phyloP scores from a whole-genome alignment of 2,797 vertebrate species.

The Rhinichthys osculus region DNA sequence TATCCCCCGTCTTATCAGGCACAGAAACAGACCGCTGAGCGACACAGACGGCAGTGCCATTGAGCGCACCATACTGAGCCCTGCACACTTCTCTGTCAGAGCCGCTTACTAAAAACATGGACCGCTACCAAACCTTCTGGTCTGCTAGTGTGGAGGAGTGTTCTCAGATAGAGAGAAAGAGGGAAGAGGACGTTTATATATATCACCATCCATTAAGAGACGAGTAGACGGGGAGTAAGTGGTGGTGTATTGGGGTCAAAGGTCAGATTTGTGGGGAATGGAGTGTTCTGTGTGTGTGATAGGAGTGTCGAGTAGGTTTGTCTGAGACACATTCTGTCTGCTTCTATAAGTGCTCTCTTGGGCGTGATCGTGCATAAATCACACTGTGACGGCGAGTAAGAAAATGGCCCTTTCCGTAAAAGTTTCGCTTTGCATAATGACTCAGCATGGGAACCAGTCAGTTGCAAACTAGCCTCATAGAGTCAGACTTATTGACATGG shows the following conservation, averaged over 20 bases:
- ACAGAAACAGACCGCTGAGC: conserved; percentile 37
- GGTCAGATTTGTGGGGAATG: conserved; percentile 65
- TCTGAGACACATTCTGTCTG: conserved; percentile 19
- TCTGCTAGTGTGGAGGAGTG: conserved; percentile 20
- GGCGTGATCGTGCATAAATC: conserved; percentile 9
- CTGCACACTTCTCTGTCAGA: conserved; percentile 40
- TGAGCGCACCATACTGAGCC: conserved; percentile 1
- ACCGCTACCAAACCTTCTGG: conserved; percentile 27
- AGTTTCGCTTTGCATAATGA: conserved; percentile 25
- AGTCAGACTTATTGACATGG: conserved; percentile 2
- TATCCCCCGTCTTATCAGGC: conserved; percentile 48
- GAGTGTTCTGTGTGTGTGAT: conserved; percentile 35
- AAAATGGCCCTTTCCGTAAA: conserved; percentile 30
- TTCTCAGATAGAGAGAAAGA: conserved; percentile 14
- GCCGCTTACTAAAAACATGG: conserved; percentile 32
- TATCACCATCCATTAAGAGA: conserved; percentile 42
- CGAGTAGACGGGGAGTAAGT: conserved; percentile 34
- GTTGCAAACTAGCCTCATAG: conserved; percentile 1
- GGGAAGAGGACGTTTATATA: conserved; percentile 36
- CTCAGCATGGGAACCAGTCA: conserved; percentile 31
- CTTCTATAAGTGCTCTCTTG: conserved; percentile 3
- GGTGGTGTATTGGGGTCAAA: conserved; percentile 58
- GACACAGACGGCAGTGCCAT: conserved; percentile 17
- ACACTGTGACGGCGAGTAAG: background rate
- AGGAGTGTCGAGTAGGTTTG: background rate